Conservation (phyloP, 2,888 invertebrate genomes). For the Phanerotoma sp. region DNA sequence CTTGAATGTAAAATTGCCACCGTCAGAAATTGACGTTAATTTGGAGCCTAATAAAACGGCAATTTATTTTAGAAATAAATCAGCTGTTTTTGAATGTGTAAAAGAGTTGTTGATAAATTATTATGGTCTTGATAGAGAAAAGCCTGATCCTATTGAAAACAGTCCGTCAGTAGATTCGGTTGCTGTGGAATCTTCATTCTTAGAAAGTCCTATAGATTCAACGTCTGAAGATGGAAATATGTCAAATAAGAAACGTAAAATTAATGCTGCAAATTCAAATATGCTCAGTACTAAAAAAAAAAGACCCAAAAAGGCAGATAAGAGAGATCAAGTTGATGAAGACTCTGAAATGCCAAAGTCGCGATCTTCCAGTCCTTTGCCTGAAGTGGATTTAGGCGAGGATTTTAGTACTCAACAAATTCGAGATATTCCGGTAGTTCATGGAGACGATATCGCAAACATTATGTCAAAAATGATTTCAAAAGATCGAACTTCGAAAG, state of each 20-base stretch:
- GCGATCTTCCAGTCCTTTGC: conserved; percentile 49
- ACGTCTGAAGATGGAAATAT: neutral
- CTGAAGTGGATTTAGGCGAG: conserved; percentile 50
- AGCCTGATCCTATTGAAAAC: neutral
- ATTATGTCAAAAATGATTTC: conserved; percentile 7
- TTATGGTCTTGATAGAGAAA: conserved; percentile 41
- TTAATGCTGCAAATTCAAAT: no score
- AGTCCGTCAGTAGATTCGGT: neutral
- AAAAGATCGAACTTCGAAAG: neutral
- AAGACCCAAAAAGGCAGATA: neutral
- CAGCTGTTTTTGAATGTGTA: conserved; percentile 38
- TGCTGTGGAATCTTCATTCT: no score
- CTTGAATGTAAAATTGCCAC: conserved; percentile 55
- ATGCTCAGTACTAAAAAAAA: neutral
- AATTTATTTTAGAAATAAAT: conserved; percentile 59
- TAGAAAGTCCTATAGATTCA: no score
- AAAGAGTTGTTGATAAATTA: conserved; percentile 40
- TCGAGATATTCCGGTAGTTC: conserved; percentile 9
- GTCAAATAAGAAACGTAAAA: neutral
- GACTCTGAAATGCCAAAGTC: no score
- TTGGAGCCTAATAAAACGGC: conserved; percentile 64
- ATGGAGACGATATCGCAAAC: conserved; percentile 8
- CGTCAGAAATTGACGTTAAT: conserved; percentile 62
- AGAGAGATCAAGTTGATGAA: neutral
- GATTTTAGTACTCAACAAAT: conserved; percentile 44